Conservation (phyloP, 2,888 invertebrate genomes). For the Lymantria dispar region DNA sequence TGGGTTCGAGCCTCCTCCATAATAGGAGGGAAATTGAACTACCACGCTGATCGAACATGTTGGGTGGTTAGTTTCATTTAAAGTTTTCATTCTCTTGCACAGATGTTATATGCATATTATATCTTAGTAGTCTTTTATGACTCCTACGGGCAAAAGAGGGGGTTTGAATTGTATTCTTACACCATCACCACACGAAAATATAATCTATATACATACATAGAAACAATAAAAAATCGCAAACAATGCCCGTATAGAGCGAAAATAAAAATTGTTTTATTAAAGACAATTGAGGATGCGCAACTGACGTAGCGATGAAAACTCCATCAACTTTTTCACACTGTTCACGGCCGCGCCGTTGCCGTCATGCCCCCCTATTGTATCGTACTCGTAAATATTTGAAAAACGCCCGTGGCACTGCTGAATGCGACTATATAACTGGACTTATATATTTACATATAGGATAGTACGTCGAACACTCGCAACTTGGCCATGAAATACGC, state of each 20-base stretch:
- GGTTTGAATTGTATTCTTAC: no score
- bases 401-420: constrained; percentile 25
- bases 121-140: no score
- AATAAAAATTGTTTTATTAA: constrained; percentile 48
- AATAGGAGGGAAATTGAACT: no score
- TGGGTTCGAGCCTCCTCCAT: no score
- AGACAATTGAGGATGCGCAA: constrained; percentile 37
- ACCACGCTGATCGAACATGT: no score
- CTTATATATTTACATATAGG: constrained; percentile 12
- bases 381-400: constrained; percentile 56
- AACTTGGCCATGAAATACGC: constrained; percentile 7
- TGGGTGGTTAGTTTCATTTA: no score
- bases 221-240: neutral
- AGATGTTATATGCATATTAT: no score
- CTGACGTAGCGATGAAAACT: constrained; percentile 39
- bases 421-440: constrained; percentile 12
- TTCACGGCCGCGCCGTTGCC: constrained; percentile 6
- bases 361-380: constrained; percentile 44
- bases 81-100: no score
- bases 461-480: constrained; percentile 16
- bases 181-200: no score
- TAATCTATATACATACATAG: no score
- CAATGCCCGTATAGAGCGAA: no score
- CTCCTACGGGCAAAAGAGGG: no score
- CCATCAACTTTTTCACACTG: constrained; percentile 46